A percentile compares a stretch with the other conserved stretches of the same genome.
Conservation (phyloP, 2,113 vertebrate genomes). For the Cephalopholis sonnerati region DNA sequence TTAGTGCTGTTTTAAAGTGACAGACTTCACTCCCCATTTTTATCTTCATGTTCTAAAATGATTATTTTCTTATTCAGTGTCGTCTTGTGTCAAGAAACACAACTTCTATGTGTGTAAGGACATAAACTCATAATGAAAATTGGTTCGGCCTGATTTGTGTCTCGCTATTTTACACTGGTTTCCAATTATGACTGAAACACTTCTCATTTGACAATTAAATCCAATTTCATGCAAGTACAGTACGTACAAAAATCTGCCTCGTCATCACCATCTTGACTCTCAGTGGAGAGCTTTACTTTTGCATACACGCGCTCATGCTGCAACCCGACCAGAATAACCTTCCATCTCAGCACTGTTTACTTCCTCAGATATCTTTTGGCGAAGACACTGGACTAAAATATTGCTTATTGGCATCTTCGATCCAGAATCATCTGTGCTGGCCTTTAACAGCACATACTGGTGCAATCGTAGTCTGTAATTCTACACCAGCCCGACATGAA, state of each 20-base stretch:
- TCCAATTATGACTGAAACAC: not conserved
- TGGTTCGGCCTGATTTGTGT: not conserved
- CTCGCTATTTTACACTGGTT: not conserved
- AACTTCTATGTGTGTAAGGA: not conserved
- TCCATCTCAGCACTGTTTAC: constrained; percentile 2
- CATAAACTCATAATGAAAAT: not conserved
- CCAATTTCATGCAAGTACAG: not conserved
- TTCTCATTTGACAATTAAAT: not conserved
- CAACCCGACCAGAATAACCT: constrained; percentile 7
- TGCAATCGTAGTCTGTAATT: constrained; percentile 55
- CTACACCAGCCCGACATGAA: constrained; percentile 58
- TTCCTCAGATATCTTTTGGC: constrained; percentile 14
- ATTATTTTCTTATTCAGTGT: not conserved
- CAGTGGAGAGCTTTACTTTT: not conserved
- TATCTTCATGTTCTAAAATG: not conserved
- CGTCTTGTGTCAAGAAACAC: not conserved
- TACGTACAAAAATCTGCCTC: not conserved
- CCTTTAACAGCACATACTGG: constrained; percentile 54
- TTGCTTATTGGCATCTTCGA: constrained; percentile 24
- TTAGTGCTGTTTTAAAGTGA: not conserved
- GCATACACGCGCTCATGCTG: not conserved
- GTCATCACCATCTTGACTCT: constrained; percentile 1
- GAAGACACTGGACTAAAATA: constrained; percentile 36
- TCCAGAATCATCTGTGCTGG: constrained; percentile 60
- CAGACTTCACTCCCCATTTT: not conserved